Conservation (phyloP, 2,888 invertebrate genomes). For the Zele albiditarsus region DNA sequence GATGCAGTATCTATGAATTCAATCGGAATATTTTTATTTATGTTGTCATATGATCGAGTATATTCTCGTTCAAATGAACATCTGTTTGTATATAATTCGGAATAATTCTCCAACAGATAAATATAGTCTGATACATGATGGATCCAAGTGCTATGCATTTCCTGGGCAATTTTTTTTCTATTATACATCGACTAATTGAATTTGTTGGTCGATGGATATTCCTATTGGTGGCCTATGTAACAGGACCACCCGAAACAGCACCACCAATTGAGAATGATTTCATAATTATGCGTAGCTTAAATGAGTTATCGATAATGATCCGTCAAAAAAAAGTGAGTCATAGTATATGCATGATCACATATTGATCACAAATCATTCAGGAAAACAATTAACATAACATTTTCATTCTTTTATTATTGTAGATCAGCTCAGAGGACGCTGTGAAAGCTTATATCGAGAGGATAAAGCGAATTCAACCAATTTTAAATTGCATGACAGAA, state of each 20-base stretch:
- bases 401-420: conserved; percentile 51
- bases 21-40: no score
- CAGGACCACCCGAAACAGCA: conserved; percentile 78
- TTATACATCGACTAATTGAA: conserved; percentile 74
- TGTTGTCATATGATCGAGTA: background rate
- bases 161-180: conserved; percentile 56
- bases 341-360: background rate
- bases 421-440: conserved; percentile 85
- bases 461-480: conserved; percentile 86
- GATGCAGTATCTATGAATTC: background rate
- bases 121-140: conserved; percentile 46
- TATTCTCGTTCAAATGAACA: background rate
- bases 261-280: conserved; percentile 82
- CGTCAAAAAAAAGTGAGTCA: conserved; percentile 81
- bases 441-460: conserved; percentile 86
- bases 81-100: background rate
- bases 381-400: background rate
- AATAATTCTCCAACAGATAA: background rate
- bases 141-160: conserved; percentile 41
- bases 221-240: conserved; percentile 76
- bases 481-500: conserved; percentile 89
- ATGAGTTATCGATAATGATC: conserved; percentile 84
- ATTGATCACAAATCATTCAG: conserved; percentile 8
- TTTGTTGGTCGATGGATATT: conserved; percentile 75
- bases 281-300: conserved; percentile 73